phyloP scores from a whole-genome alignment of 2,888 invertebrate genomes.

The Chaitophorus viminalis region DNA sequence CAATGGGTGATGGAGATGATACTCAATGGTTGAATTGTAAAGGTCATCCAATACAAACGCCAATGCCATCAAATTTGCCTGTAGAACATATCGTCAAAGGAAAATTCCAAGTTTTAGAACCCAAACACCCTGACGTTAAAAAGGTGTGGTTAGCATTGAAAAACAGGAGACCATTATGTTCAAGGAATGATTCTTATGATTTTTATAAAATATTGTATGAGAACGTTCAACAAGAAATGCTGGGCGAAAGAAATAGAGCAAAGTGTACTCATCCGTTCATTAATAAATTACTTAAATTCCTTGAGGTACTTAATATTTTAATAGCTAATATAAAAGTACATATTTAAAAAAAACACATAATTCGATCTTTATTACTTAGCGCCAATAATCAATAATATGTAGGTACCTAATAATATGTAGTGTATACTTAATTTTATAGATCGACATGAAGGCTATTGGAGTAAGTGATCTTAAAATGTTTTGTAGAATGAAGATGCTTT shows the following conservation, averaged over 20 bases:
- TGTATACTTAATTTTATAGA: not conserved
- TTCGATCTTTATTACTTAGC: no score
- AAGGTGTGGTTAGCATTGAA: constrained; percentile 26
- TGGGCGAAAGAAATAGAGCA: not conserved
- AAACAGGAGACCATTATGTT: not conserved
- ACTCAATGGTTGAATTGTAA: constrained; percentile 41
- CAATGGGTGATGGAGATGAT: constrained; percentile 17
- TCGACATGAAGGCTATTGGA: constrained; percentile 29
- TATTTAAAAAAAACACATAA: not conserved
- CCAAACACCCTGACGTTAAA: not conserved
- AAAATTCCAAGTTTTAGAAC: not conserved
- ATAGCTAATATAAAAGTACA: not conserved
- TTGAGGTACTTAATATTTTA: constrained; percentile 15
- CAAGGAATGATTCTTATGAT: not conserved
- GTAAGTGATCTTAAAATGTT: constrained; percentile 1
- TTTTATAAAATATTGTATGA: constrained; percentile 40
- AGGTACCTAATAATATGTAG: not conserved
- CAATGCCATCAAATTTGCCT: not conserved
- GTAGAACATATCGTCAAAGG: not conserved
- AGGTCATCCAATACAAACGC: constrained; percentile 25
- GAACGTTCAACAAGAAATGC: constrained; percentile 36
- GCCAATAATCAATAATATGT: no score
- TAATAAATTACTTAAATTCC: constrained; percentile 30
- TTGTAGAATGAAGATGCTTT: constrained; percentile 40
- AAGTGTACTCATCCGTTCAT: constrained; percentile 31